Base-by-base conservation (phyloP, 2,888 invertebrate genomes). In the Cyrtodaria siliqua region DNA sequence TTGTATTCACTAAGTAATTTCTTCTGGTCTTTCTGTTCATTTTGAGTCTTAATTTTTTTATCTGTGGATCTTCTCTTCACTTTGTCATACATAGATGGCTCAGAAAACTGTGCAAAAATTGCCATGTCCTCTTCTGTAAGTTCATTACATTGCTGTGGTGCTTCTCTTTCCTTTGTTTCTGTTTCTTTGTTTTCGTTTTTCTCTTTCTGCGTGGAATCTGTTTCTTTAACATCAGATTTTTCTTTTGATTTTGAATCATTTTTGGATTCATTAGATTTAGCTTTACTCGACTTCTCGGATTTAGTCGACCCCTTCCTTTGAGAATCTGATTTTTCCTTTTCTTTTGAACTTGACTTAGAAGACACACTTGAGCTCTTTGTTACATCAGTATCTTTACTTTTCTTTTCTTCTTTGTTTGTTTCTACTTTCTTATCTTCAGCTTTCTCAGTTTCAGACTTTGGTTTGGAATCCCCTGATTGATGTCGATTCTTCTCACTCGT, bases 1-100 rank as follows among this genome's bases (percentile, higher is more conserved):
- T 86, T 86, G 62, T 84, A 83, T 18, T 81, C 75, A 63, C 79
- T 74, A 24, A 87, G 68, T 59, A 84, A 79, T 64, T 86, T 86
- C 59, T 83, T 82, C 50, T 81, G 83, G 9, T 84, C 72, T 69
- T 72, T 76, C 50, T 69, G 62, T 44, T 82, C 85, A 62, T 91
- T 90, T 91, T 97, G 86, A 40, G 87, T 86, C 33, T 64, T 68
- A 68, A 88, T 88, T 75, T 86, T 87, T 67, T 87, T 86, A 29
- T 85, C 84, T 33, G 81, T 88, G 14, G 91, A 89, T 27, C 91
- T 75, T 20, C 91, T 72, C 71, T 92, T 92, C 12, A 92, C 91
- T 85, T 98, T 98, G 92, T 98, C 98, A 92, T 99, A 99, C 98
- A 99, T 99, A 91, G 97, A 98, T 12, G 97, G 97, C 73, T 96